Evolutionary conservation across 1,140 invertebrate genomes (phyloP).

Genomic region (Chionoecetes opilio): DNA sequence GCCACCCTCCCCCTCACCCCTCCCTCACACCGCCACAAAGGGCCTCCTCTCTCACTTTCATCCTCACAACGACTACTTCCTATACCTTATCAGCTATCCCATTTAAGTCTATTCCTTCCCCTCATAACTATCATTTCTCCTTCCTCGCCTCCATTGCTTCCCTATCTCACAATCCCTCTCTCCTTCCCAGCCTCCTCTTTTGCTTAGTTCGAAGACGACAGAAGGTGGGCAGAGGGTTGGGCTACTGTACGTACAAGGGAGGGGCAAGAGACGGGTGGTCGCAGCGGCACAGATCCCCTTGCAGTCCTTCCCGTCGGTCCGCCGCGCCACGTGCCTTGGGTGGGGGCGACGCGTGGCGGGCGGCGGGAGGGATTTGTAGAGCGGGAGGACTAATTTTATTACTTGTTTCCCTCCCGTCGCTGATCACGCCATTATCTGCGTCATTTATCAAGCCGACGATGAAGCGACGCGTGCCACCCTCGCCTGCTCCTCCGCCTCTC

Average conservation of each 20-base stretch:
- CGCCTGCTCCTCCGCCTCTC: not conserved
- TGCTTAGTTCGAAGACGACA: not conserved
- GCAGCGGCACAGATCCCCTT: not conserved
- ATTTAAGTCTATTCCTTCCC: not conserved
- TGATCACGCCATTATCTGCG: conserved; percentile 71
- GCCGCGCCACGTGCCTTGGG: not conserved
- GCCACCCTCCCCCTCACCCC: not conserved
- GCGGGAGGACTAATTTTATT: conserved; percentile 69
- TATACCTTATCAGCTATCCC: not conserved
- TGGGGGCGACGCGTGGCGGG: conserved; percentile 36
- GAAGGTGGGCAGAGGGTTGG: not conserved
- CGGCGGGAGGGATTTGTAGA: conserved; percentile 61
- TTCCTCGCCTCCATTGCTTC: not conserved
- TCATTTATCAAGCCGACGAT: conserved; percentile 60
- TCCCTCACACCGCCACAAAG: not conserved
- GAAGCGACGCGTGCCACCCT: not conserved
- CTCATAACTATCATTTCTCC: not conserved
- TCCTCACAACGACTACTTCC: not conserved
- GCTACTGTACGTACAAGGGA: not conserved
- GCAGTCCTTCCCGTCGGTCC: not conserved
- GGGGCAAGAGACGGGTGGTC: not conserved
- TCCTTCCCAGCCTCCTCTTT: not conserved
- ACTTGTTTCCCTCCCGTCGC: conserved; percentile 72
- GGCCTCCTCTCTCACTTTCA: too few species aligned
- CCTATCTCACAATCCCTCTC: too few species aligned